Evolutionary conservation across 2,113 vertebrate genomes (phyloP).

Genomic region (Ascaphus truei): DNA sequence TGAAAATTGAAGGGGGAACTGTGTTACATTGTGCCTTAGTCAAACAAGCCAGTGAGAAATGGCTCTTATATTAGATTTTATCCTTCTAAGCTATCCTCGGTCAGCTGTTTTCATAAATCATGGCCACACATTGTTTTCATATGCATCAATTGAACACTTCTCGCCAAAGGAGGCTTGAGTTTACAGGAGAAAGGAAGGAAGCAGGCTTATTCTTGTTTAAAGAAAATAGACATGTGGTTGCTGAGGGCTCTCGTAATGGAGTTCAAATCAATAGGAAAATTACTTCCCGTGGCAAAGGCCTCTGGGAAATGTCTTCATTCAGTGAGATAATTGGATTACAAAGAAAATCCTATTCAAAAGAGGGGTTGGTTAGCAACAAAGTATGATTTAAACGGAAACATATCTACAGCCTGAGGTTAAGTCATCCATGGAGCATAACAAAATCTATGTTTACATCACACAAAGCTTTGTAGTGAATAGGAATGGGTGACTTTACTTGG

Average conservation of each 20-base stretch:
- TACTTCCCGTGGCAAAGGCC: neutral
- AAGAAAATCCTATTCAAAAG: neutral
- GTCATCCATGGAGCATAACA: neutral
- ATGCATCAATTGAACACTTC: neutral
- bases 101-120: slow-evolving; percentile 11
- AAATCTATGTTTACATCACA: neutral
- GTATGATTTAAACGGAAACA: neutral
- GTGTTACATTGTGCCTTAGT: neutral
- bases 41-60: neutral
- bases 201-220: neutral
- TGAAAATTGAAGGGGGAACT: neutral
- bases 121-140: neutral
- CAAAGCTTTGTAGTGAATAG: neutral
- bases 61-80: neutral
- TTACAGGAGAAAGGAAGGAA: slow-evolving; percentile 3
- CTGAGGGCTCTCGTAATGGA: neutral
- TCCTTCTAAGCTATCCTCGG: neutral
- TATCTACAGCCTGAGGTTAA: neutral
- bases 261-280: slow-evolving; percentile 12
- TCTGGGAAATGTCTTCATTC: neutral
- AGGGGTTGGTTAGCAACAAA: neutral
- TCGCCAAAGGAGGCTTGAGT: neutral
- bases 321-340: neutral
- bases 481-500: neutral
- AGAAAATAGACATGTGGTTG: neutral